A percentile compares a stretch with the other conserved stretches of the same genome.
Evolutionary conservation across 2,888 invertebrate species (phyloP).

Genomic region (Thereva unica): DNA sequence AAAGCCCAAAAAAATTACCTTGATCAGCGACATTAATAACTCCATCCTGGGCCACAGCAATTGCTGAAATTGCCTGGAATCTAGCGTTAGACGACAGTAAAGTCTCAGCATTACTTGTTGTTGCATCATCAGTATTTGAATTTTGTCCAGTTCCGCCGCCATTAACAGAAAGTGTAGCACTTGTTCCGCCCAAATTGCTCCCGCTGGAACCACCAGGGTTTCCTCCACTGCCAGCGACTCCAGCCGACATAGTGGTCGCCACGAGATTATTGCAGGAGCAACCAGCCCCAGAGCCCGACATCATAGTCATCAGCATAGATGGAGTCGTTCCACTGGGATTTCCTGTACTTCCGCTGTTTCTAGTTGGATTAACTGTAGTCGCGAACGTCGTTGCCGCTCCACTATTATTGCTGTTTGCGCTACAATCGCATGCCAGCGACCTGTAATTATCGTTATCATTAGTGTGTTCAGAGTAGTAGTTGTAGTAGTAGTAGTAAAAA

Average conservation of each 20-base stretch:
- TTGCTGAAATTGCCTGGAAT: slow-evolving; percentile 84
- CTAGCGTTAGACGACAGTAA: slow-evolving; percentile 87
- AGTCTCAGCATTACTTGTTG: slow-evolving; percentile 77
- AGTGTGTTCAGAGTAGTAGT: slow-evolving; percentile 29
- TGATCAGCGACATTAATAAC: slow-evolving; percentile 95
- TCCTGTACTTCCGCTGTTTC: slow-evolving; percentile 47
- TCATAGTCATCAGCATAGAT: slow-evolving; percentile 46
- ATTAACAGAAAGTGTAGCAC: slow-evolving; percentile 17
- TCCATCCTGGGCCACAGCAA: slow-evolving; percentile 95
- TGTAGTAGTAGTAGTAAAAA: neutral
- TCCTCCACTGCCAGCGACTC: slow-evolving; percentile 47
- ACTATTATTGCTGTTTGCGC: slow-evolving; percentile 50
- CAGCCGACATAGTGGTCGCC: slow-evolving; percentile 42
- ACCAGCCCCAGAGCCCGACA: slow-evolving; percentile 34
- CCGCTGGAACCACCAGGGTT: slow-evolving; percentile 43
- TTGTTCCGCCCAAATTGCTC: slow-evolving; percentile 44
- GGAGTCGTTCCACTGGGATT: slow-evolving; percentile 48
- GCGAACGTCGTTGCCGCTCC: slow-evolving; percentile 48
- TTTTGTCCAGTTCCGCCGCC: slow-evolving; percentile 48
- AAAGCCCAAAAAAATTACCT: slow-evolving; percentile 60
- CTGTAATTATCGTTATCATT: slow-evolving; percentile 50
- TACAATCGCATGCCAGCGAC: slow-evolving; percentile 57
- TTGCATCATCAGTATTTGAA: slow-evolving; percentile 50
- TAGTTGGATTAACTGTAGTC: slow-evolving; percentile 48
- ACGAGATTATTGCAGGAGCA: slow-evolving; percentile 47